Evolutionary conservation across 2,888 invertebrate genomes (phyloP).

Genomic region (Epistrophe eligans): DNA sequence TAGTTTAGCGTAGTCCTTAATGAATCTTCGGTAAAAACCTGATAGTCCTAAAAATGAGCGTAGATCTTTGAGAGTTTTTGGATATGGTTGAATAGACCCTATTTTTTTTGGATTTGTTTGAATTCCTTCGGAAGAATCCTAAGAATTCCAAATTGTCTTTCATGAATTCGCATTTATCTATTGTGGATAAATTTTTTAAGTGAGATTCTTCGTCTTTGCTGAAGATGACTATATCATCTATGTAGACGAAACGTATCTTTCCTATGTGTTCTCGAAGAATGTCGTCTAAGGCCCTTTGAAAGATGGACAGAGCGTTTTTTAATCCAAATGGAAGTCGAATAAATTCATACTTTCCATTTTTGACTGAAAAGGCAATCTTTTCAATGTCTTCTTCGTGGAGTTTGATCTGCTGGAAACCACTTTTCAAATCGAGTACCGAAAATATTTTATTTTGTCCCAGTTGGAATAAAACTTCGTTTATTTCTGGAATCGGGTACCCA

Average conservation of each 20-base stretch:
- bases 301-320: background rate
- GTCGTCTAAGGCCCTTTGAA: background rate
- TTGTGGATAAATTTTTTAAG: too few species aligned
- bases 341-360: background rate
- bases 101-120: too few species aligned
- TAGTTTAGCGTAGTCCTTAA: too few species aligned
- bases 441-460: background rate
- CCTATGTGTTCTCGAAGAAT: background rate
- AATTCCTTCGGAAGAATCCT: too few species aligned
- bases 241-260: background rate
- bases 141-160: too few species aligned
- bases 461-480: background rate
- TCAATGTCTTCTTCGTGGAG: background rate
- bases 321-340: background rate
- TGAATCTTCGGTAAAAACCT: background rate
- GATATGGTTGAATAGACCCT: rapidly evolving
- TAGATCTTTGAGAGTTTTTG: too few species aligned
- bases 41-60: too few species aligned
- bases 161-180: too few species aligned
- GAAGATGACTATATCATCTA: background rate
- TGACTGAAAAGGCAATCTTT: background rate
- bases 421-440: background rate
- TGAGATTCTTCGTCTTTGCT: too few species aligned
- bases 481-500: too few species aligned
- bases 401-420: background rate